These are phyloP conservation scores for Papilio demoleus DNA, from an alignment of 2,888 invertebrate species.

Conservation along the genomic window DNA sequence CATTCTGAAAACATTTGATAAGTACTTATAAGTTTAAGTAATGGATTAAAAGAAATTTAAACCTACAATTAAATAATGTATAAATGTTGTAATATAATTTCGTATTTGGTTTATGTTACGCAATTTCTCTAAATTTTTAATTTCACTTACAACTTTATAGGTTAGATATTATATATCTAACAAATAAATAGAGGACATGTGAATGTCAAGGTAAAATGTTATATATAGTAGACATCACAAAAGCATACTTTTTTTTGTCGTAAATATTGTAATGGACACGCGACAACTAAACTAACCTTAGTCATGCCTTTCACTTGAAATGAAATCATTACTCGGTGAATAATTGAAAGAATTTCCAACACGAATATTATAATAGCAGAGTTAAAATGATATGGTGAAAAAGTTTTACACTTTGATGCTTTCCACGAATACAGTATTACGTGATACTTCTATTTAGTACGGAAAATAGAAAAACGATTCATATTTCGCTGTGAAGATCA, in stretches of 20 bases:
- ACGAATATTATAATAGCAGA: constrained; percentile 22
- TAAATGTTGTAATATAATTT: no score
- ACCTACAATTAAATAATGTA: no score
- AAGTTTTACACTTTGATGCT: background rate
- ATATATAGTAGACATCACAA: constrained; percentile 8
- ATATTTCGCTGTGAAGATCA: background rate
- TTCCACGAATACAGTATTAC: constrained; percentile 22
- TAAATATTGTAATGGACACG: constrained; percentile 34
- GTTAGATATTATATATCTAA: background rate
- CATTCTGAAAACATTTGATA: no score
- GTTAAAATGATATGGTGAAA: constrained; percentile 19
- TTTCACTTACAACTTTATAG: background rate
- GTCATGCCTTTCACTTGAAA: constrained; percentile 33
- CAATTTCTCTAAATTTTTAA: no score
- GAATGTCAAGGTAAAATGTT: constrained; percentile 29
- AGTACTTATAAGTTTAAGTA: no score
- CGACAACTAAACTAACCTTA: constrained; percentile 24
- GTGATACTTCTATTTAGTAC: background rate
- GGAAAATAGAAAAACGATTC: constrained; percentile 9
- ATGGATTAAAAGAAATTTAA: no score
- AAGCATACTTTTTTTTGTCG: constrained; percentile 29
- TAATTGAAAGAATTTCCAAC: constrained; percentile 28
- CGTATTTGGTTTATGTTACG: no score
- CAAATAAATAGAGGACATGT: constrained; percentile 12
- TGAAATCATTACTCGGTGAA: constrained; percentile 25